Base-by-base conservation (phyloP, 2,888 invertebrate genomes). In the Sympetrum striolatum region DNA sequence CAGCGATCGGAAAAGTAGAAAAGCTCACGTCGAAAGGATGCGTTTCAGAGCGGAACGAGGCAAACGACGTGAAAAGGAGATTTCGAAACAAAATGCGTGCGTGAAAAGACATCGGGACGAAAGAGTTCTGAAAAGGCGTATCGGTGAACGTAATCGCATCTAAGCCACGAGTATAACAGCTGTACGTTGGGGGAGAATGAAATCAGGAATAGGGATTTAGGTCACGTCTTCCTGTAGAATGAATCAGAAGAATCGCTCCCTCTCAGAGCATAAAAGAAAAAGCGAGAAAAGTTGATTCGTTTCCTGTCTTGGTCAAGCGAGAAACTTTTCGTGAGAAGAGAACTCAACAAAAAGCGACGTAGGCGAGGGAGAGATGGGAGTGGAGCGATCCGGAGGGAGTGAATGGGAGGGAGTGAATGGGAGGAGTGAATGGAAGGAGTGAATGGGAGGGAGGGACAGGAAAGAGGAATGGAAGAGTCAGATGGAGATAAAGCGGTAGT, bases 401-500 rank as follows among this genome's bases (percentile, higher is more conserved):
- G 80, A 44, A 39, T 12, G 48, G 48, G 44, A 18, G 35, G 31
- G 48, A 39, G 18, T 44, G 48, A 81, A 25, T 25, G n/a, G 44
- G 48, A 48, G 48, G 48, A 48, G 48, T n/a, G n/a, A 60, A 31
- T 14, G 58, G 31, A 31, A 25, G 82, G 82, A 53, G 53, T 53
- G 80, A 44, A 39, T 12, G 48, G 48, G 44, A 18, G 35, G 31
- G 48, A 39, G 18, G n/a, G 48, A 81, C 48, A 48, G n/a, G 44
- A 81, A 48, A 81, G 48, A 48, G 48, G 22, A 10, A 81, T 14
- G 44, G 39, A 53, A 25, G 81, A 48, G 48, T 22, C 25, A 80
- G 91, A 91, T 90, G 90, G 91, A 90, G 91, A 91, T 90, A 90
- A 91, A 81, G 90, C 90, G 80, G 91, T 91, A 90, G 90, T 82